Evolutionary conservation across 2,888 invertebrate species (phyloP), one percentile per base, ranked within the genome.

Genomic region (Incurvaria masculella): DNA sequence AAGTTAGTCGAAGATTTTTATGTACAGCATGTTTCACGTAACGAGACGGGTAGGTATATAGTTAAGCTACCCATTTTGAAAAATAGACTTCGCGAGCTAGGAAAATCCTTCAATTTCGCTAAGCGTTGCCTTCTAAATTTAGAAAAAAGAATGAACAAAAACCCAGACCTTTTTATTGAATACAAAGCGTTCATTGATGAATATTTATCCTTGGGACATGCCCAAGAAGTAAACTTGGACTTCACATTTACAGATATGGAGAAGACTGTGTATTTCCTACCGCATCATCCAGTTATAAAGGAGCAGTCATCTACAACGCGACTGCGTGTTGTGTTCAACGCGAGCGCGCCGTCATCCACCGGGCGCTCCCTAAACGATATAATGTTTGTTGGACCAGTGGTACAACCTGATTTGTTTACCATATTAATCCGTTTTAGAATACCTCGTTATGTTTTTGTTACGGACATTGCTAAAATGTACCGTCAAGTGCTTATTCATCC

Each of bases 181-280:
- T n/a, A n/a, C n/a, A n/a, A n/a, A n/a, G n/a, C n/a, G n/a, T n/a
- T n/a, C n/a, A n/a, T n/a, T n/a, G n/a, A n/a, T 1, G 95, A 95
- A 60, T 93, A 94, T 16, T 96, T 45, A 51, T 54, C 48, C 14
- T 40, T 57, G 45, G 53, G 54, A 51, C 57, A 59, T 48, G 54
- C 55, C 53, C 23, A 27, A 5, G 53, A 54, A 27, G 16, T 16
- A 21, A n/a, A n/a, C n/a, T n/a, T n/a, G n/a, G n/a, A n/a, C n/a
- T n/a, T n/a, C n/a, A n/a, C n/a, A n/a, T 47, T 53, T 1, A 43
- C 48, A 19, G 39, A 39, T 14, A 45, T 55, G 45, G 1, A 23
- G 18, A 14, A 45, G 18, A 46, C 48, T 3, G 44, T 50, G 1
- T 54, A 55, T 1, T 59, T 58, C 41, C 44, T 61, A 27, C 60